A percentile compares a stretch with the other conserved stretches of the same genome.
phyloP scores from a whole-genome alignment of 37 sponge, comb jelly and placozoan genomes.

The Bolinopsis microptera region DNA sequence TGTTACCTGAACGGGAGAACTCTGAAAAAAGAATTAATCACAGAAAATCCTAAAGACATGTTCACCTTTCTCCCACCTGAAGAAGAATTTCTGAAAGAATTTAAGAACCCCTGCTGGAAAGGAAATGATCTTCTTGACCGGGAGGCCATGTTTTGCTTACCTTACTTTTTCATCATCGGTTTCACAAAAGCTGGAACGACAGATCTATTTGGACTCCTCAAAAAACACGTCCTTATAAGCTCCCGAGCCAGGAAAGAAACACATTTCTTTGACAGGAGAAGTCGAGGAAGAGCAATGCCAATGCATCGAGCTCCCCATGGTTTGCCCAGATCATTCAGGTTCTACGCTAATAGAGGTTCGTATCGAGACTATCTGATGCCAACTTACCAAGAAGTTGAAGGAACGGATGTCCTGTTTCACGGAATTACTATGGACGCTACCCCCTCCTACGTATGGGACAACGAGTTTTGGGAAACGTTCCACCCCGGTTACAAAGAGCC shows the following conservation, averaged over 20 bases:
- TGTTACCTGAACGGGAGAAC: neutral
- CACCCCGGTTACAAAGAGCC: neutral
- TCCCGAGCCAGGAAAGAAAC: neutral
- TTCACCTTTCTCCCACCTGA: neutral
- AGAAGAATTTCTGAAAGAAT: conserved; percentile 1
- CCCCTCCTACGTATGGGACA: conserved; percentile 1
- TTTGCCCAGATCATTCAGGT: neutral
- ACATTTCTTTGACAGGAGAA: neutral
- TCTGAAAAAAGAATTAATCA: neutral
- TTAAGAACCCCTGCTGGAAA: conserved; percentile 27
- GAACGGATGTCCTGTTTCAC: neutral
- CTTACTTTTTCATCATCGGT: neutral
- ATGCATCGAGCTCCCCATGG: neutral
- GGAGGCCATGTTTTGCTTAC: neutral
- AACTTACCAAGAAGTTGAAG: neutral
- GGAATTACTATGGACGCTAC: conserved; percentile 9
- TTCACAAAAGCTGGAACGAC: conserved; percentile 1
- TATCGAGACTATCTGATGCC: neutral
- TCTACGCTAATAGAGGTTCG: neutral
- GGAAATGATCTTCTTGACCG: neutral
- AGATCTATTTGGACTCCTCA: neutral
- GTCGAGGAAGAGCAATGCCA: neutral
- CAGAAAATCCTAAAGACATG: neutral
- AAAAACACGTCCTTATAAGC: neutral
- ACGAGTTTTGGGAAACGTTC: conserved; percentile 15